Evolutionary conservation across 2,888 invertebrate genomes (phyloP), one percentile per base, ranked within the genome.

Genomic region (Patella caerulea): DNA sequence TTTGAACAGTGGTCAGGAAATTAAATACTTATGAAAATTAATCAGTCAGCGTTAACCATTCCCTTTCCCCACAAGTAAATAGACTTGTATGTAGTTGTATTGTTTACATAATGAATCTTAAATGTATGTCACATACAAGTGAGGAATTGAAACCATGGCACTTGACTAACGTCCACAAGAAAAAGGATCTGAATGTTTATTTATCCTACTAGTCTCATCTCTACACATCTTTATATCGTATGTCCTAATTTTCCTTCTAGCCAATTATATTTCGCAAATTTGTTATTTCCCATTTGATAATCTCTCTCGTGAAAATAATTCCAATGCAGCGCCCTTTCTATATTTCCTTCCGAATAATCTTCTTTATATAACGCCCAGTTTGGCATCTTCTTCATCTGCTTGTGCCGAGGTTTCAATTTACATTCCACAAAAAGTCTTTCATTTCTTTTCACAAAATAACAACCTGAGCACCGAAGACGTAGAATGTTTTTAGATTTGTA

Each of bases 371-470:
- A 55, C 15, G 81, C 82, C 17, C 79, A 73, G 45, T 83, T 83
- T 15, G 73, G 75, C 59, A 89, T 78, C 76, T 81, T 82, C 79
- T 88, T 85, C 87, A 90, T 89, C 78, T 90, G 90, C 80, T 90
- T 91, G 81, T 91, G 91, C 55, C 90, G 79, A 15, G 88, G 88
- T 79, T 90, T 88, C 2, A 83, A 78, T 69, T 83, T 86, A 81
- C 91, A 91, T 76, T 91, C 91, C 14, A 91, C 88, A 83, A 84
- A 90, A 74, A 87, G 76, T 29, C 90, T 75, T 14, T 87, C 88
- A 72, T 88, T 81, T n/a, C 89, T 82, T 76, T 82, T 83, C 52
- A 87, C 89, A 83, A 89, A 90, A 76, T 87, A 91, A 80, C 91
- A 91, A 11, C 85, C 85, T 53, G 83, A 77, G 81, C 91, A 91